These are phyloP conservation scores for Trematomus loennbergii DNA, from an alignment of 2,113 vertebrate genomes.

Conservation along the genomic window DNA sequence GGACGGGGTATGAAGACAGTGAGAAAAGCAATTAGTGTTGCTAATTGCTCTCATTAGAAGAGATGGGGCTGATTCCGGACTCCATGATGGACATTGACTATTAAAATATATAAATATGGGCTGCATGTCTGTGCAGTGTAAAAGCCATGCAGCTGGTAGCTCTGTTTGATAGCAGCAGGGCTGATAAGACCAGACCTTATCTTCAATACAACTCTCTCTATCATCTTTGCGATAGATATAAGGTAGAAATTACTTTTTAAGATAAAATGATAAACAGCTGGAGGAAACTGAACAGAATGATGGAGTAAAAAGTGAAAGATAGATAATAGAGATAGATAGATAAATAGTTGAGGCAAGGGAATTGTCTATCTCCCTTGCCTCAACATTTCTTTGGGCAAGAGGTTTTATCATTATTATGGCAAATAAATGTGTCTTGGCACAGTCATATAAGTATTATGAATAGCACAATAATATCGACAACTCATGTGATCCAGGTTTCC, in stretches of 20 bases:
- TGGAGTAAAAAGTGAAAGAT: slow-evolving; percentile 8
- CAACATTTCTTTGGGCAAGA: background rate
- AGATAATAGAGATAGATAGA: background rate
- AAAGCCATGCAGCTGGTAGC: slow-evolving; percentile 33
- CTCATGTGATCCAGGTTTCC: slow-evolving; percentile 39
- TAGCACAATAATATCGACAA: slow-evolving; percentile 15
- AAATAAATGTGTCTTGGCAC: slow-evolving; percentile 9
- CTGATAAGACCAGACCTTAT: slow-evolving; percentile 65
- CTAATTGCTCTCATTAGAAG: slow-evolving; percentile 78
- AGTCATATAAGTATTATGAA: slow-evolving; percentile 20
- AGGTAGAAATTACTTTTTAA: slow-evolving; percentile 34
- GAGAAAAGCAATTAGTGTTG: slow-evolving; percentile 73
- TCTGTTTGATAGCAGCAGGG: slow-evolving; percentile 59
- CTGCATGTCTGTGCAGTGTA: slow-evolving; percentile 32
- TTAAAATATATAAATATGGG: slow-evolving; percentile 41
- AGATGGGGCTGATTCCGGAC: slow-evolving; percentile 46
- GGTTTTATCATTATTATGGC: background rate
- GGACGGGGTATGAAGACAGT: slow-evolving; percentile 38
- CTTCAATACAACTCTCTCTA: slow-evolving; percentile 47
- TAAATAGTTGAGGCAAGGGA: background rate
- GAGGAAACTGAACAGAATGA: slow-evolving; percentile 26
- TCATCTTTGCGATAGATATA: slow-evolving; percentile 50
- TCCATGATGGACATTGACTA: slow-evolving; percentile 32
- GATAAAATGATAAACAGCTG: slow-evolving; percentile 23
- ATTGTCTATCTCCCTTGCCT: background rate